Base-by-base conservation (phyloP, 2,888 invertebrate species). In the Blastobasis lacticolella region DNA sequence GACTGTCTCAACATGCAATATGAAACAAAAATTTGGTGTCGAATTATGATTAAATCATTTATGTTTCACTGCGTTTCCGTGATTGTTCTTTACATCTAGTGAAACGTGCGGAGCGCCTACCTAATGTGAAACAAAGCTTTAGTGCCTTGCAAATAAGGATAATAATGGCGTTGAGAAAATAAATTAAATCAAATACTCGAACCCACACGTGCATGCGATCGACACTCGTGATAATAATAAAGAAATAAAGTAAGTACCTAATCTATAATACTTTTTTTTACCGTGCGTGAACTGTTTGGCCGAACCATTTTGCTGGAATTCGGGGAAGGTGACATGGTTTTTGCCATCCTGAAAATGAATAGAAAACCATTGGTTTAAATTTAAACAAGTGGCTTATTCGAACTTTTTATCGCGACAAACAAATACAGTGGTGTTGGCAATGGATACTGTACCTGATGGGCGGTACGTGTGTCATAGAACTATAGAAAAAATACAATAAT, bases 261-360 rank as follows among this genome's bases (percentile, higher is more conserved):
- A 91, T 90, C 89, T 90, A 90, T 87, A 90, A 88, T 89, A 90
- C 89, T 90, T 90, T 90, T 89, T 90, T 91, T 91, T 92, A 95
- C 95, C 95, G 91, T 95, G 94, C 79, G 94, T 92, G 89, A 95
- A 93, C 81, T 94, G 94, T 89, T 95, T 95, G 55, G 94, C 94
- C 71, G 94, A 92, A 77, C 95, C 95, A 72, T 95, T 95, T 88
- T 95, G 95, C 85, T 95, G 94, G 82, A 95, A 94, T 88, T 95
- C 95, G 48, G 95, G 95, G 88, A 95, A 95, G 80, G 94, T 94
- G 65, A 95, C 95, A 86, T 95, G 95, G 81, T 95, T 95, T 89
- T 95, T 95, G 67, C 94, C 94, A 78, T 95, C 94, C 94, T 95
- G 88, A 56, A 90, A 89, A 51, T 53, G 59, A 57, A 48, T 45